Percentiles rank a stretch among this genome's conserved stretches.
Evolutionary conservation across 2,113 vertebrate genomes (phyloP).

Genomic region (Anas platyrhynchos): DNA sequence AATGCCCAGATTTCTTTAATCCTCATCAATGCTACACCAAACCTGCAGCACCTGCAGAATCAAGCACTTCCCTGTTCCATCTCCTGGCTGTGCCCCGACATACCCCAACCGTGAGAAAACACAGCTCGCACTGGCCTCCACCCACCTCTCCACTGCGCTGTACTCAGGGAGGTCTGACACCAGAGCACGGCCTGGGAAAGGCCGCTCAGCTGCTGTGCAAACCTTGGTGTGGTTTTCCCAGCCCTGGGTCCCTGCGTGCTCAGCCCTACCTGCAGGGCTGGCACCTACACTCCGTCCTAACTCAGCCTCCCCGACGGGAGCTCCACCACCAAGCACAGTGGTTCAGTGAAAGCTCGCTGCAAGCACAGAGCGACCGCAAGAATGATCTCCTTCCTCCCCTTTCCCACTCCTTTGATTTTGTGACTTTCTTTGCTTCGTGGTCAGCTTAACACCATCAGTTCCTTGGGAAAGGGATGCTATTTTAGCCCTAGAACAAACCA

Average conservation of each 20-base stretch:
- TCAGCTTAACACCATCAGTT: neutral
- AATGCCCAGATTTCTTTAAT: neutral
- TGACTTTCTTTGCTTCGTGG: neutral
- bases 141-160: neutral
- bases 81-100: neutral
- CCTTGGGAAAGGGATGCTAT: neutral
- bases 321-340: neutral
- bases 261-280: neutral
- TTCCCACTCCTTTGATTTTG: neutral
- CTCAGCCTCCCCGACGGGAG: neutral
- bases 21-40: neutral
- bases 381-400: neutral
- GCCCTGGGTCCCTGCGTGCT: neutral
- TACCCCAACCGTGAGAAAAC: neutral
- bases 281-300: neutral
- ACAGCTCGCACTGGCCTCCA: neutral
- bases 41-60: neutral
- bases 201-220: neutral
- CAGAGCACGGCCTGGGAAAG: neutral
- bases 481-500: neutral
- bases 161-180: neutral
- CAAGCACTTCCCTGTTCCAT: neutral
- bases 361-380: neutral
- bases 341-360: neutral
- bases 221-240: neutral